Conservation (phyloP, 2,797 vertebrate genomes). For the Caiman crocodilus region DNA sequence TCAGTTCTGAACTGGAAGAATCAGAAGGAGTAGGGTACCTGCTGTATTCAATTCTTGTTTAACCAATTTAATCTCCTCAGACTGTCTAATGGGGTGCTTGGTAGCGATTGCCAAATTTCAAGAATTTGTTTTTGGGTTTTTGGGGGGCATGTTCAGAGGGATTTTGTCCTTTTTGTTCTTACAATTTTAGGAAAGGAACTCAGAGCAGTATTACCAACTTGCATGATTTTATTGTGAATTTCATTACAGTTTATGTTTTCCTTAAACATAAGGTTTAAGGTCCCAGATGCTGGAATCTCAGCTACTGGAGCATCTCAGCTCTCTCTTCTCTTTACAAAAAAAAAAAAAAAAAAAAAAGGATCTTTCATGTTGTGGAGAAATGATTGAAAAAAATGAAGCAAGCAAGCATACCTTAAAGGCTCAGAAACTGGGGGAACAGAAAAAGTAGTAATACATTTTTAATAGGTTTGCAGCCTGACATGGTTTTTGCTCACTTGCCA, state of each 20-base stretch:
- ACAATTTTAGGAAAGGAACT: not conserved
- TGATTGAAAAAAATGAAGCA: not conserved
- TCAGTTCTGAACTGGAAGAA: not conserved
- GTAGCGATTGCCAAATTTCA: too few species aligned
- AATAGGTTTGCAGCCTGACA: not conserved
- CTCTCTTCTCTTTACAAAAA: not conserved
- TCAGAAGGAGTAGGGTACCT: too few species aligned
- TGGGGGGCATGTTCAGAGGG: not conserved
- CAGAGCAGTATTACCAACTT: not conserved
- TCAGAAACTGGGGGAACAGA: slow-evolving; percentile 1
- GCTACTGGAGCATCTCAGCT: not conserved
- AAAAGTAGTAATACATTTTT: not conserved
- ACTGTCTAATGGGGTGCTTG: not conserved
- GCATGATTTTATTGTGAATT: not conserved
- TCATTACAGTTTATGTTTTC: not conserved
- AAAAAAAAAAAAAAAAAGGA: not conserved
- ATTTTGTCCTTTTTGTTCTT: not conserved
- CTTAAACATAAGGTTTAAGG: too few species aligned
- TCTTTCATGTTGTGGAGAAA: not conserved
- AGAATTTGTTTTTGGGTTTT: not conserved
- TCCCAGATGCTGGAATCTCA: not conserved
- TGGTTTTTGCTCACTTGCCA: not conserved
- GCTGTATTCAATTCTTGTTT: too few species aligned
- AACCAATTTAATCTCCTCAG: not conserved
- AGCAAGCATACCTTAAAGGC: not conserved